Percentiles rank a stretch among this genome's conserved stretches.
phyloP scores from a whole-genome alignment of 2,113 vertebrate species.

The Anser brachyrhynchus region DNA sequence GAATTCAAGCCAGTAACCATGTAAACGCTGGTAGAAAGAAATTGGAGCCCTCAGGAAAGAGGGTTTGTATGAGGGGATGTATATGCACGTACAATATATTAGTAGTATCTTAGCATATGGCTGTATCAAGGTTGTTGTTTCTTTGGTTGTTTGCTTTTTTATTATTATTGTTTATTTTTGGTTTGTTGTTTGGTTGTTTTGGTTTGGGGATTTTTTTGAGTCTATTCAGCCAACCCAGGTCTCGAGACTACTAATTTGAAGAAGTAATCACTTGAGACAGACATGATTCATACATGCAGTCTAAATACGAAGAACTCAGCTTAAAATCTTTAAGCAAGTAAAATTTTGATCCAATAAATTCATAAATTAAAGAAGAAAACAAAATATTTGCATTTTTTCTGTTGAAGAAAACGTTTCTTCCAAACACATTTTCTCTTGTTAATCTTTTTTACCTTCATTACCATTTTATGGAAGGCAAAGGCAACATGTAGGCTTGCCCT shows the following conservation, averaged over 20 bases:
- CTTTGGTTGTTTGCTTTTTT: neutral
- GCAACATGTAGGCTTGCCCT: accelerated
- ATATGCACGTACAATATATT: neutral
- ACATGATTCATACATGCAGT: neutral
- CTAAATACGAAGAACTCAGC: neutral
- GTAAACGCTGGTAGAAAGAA: neutral
- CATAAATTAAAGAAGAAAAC: neutral
- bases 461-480: neutral
- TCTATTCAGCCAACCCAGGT: neutral
- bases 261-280: neutral
- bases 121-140: neutral
- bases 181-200: too few species aligned
- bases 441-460: neutral
- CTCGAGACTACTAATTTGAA: neutral
- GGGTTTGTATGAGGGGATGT: neutral
- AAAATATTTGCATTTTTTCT: neutral
- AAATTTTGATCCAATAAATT: neutral
- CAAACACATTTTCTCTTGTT: neutral
- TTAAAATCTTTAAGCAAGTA: neutral
- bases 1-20: neutral
- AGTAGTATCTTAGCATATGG: neutral
- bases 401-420: neutral
- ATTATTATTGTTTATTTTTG: neutral
- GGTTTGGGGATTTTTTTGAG: neutral
- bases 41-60: neutral